Conservation (phyloP, 2,797 vertebrate species). For the Rhinophrynus dorsalis region DNA sequence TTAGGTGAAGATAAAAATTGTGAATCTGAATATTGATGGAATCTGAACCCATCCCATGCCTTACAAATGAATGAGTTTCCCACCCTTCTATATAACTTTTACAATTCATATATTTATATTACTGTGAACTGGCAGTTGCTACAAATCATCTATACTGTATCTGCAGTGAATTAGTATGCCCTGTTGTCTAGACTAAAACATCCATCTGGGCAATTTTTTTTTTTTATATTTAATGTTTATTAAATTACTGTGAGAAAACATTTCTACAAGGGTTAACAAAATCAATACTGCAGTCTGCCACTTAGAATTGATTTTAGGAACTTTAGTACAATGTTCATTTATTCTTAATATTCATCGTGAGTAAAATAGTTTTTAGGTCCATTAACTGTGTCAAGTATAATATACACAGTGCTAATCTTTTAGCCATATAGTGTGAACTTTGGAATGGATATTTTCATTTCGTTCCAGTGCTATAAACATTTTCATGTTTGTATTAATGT, state of each 20-base stretch:
- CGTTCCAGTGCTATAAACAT: neutral
- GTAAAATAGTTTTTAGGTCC: conserved; percentile 15
- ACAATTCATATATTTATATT: too few species aligned
- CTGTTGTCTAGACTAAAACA: neutral
- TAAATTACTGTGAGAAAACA: conserved; percentile 8
- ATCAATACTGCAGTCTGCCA: neutral
- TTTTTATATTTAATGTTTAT: conserved; percentile 9
- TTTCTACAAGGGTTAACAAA: conserved; percentile 16
- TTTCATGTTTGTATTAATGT: neutral
- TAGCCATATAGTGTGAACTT: neutral
- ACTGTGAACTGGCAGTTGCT: neutral
- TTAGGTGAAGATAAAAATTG: too few species aligned
- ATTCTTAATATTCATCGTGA: conserved; percentile 17
- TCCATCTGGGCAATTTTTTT: neutral
- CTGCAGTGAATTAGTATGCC: neutral
- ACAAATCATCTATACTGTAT: too few species aligned
- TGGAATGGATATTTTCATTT: neutral
- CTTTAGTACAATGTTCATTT: conserved; percentile 5
- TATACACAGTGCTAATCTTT: conserved; percentile 9
- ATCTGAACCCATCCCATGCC: too few species aligned
- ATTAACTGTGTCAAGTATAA: conserved; percentile 28
- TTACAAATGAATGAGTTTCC: too few species aligned
- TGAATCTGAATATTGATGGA: too few species aligned
- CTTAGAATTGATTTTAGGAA: conserved; percentile 11
- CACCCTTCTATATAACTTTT: too few species aligned